Evolutionary conservation across 2,113 vertebrate genomes (phyloP), one percentile per base, ranked within the genome.

Genomic region (Thunnus maccoyii): DNA sequence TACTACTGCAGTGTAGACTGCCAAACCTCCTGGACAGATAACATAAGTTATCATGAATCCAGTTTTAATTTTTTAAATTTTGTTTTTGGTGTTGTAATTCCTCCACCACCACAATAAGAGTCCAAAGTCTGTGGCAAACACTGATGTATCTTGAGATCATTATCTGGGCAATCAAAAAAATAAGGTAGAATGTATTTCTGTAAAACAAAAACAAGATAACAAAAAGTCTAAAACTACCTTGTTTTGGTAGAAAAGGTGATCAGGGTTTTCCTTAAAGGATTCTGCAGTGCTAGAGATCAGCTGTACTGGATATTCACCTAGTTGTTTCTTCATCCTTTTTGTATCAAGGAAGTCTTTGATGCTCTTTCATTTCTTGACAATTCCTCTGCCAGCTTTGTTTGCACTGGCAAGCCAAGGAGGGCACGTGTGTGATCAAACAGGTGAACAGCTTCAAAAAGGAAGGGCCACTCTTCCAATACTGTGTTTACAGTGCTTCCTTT

Each of bases 361-460:
- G 25, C 22, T 66, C 22, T 36, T 51, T 84, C 15, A 69, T 72
- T 84, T 54, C 2, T 61, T 15, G 62, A 67, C 22, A 84, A 20
- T 55, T 68, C 75, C 30, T 84, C 68, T 67, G 76, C 61, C 58
- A 80, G 36, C 76, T 80, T 80, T 4, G 3, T 84, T 72, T 73
- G 54, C 11, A 80, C 70, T 7, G 54, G 55, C n/a, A 80, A 71
- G 47, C 81, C 67, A 48, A 72, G 22, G 22, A 72, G 41, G 2
- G 52, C 73, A 72, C 14, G 55, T 36, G 30, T 50, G 20, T 84
- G 82, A 56, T 80, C 69, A 67, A 80, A 74, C 50, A 80, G 76
- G 69, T 68, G 27, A 78, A 25, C 58, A 51, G 61, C 52, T 72
- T 84, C 76, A 80, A 79, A 80, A 17, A 72, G 60, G 58, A 80